phyloP scores from a whole-genome alignment of 2,888 invertebrate species.

The Drosophila kokeensis region DNA sequence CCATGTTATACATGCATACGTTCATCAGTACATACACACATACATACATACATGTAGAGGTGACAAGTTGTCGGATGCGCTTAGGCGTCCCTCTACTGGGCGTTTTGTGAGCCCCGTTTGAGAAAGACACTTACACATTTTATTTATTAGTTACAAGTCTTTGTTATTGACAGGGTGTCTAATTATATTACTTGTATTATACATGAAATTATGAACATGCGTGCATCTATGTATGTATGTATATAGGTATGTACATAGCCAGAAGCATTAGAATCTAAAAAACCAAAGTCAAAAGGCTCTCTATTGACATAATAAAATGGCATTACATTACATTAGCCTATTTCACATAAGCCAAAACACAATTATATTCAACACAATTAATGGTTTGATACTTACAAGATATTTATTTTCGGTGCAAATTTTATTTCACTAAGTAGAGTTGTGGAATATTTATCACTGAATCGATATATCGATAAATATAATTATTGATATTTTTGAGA shows the following conservation, averaged over 20 bases:
- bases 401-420: conserved; percentile 22
- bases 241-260: conserved; percentile 17
- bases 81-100: neutral
- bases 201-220: conserved; percentile 6
- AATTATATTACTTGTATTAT: conserved; percentile 1
- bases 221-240: conserved; percentile 17
- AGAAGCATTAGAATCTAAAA: conserved; percentile 3
- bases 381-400: conserved; percentile 17
- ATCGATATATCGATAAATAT: conserved; percentile 2
- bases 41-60: neutral
- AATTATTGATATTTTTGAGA: neutral
- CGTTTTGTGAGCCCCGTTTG: neutral
- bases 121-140: neutral
- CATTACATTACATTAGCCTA: neutral
- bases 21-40: conserved; percentile 11
- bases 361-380: neutral
- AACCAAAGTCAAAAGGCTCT: neutral
- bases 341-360: neutral
- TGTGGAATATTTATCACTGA: conserved; percentile 6
- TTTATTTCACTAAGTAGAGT: conserved; percentile 25
- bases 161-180: neutral
- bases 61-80: neutral
- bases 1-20: conserved; percentile 25
- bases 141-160: neutral
- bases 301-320: neutral